phyloP scores from a whole-genome alignment of 2,888 invertebrate species.

The Dione juno region DNA sequence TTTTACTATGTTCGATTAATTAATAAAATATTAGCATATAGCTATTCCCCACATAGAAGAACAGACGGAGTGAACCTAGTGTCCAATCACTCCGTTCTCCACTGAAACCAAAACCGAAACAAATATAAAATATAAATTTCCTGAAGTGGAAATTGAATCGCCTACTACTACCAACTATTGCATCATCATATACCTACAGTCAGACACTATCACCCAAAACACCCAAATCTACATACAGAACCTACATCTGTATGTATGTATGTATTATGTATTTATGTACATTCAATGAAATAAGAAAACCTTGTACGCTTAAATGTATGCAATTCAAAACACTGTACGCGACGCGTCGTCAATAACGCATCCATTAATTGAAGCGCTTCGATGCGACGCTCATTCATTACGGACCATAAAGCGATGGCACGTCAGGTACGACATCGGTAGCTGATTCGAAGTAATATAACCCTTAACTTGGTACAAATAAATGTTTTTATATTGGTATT shows the following conservation, averaged over 20 bases:
- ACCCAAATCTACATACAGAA: neutral
- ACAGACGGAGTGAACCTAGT: no score
- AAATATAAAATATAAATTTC: no score
- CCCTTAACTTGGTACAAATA: neutral
- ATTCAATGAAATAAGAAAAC: constrained; percentile 15
- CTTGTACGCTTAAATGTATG: constrained; percentile 15
- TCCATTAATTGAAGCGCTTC: constrained; percentile 43
- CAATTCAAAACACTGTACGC: constrained; percentile 22
- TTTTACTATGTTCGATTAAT: no score
- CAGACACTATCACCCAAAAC: neutral
- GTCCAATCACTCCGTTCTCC: no score
- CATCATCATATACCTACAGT: neutral
- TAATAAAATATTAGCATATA: no score
- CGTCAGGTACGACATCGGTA: constrained; percentile 21
- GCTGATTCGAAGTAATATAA: neutral
- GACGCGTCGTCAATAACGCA: constrained; percentile 38
- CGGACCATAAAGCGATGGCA: constrained; percentile 36
- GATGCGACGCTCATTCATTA: constrained; percentile 42
- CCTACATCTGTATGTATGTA: no score
- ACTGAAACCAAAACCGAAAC: no score
- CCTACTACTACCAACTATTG: no score
- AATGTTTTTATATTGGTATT: neutral
- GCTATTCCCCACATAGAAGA: no score
- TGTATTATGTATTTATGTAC: no score
- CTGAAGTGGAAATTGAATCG: no score